These are phyloP conservation scores for Mus minutoides DNA, from an alignment of 2,797 vertebrate species.

Conservation along the genomic window DNA sequence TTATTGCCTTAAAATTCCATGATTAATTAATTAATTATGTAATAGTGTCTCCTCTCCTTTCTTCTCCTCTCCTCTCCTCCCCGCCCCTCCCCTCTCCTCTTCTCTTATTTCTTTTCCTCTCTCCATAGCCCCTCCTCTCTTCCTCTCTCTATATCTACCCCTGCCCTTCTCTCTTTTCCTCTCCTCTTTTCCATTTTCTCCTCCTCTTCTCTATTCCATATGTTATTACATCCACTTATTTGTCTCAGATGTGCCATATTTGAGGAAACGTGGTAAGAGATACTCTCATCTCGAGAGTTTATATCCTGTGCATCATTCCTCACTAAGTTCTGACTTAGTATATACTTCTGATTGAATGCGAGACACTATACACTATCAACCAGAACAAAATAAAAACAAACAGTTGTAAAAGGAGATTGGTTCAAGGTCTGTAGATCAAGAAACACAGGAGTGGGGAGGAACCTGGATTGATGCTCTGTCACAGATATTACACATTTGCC, in stretches of 20 bases:
- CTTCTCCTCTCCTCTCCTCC: not conserved
- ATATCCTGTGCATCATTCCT: not conserved
- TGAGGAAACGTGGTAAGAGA: not conserved
- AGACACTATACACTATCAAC: not conserved
- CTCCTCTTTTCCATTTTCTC: not conserved
- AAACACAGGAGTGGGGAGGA: not conserved
- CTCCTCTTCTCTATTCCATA: not conserved
- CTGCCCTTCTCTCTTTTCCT: too few species aligned
- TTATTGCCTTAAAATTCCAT: slow-evolving; percentile 5
- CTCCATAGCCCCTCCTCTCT: too few species aligned
- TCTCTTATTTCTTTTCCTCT: too few species aligned
- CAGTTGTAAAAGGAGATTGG: not conserved
- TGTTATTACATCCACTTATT: not conserved
- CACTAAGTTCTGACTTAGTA: not conserved
- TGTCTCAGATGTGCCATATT: not conserved
- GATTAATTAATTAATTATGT: slow-evolving; percentile 10
- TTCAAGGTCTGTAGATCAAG: not conserved
- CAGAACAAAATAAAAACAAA: not conserved
- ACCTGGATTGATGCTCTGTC: not conserved
- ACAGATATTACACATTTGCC: not conserved
- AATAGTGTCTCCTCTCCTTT: not conserved
- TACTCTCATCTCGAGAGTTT: not conserved
- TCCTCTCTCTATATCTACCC: not conserved
- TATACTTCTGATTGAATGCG: not conserved
- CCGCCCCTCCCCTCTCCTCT: accelerated